phyloP scores from a whole-genome alignment of 2,888 invertebrate species.

The Hyposoter didymator region DNA sequence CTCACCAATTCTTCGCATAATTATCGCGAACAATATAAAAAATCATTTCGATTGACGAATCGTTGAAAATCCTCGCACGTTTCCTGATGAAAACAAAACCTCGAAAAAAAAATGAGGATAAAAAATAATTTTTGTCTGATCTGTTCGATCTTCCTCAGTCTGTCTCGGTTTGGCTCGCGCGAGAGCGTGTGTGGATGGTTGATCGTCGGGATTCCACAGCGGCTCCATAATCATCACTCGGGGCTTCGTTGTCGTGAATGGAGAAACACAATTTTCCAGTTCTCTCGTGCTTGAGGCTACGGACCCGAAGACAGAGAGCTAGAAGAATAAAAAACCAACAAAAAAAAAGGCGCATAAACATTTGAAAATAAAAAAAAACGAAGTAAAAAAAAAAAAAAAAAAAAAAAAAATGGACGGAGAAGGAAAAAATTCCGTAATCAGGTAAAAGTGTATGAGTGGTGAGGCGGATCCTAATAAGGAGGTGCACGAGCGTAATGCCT shows the following conservation, averaged over 20 bases:
- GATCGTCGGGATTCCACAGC: conserved; percentile 36
- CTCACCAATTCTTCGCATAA: neutral
- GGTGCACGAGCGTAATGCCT: conserved; percentile 62
- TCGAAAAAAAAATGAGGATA: too few species aligned
- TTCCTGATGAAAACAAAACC: too few species aligned
- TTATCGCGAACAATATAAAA: too few species aligned
- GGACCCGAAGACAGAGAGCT: conserved; percentile 16
- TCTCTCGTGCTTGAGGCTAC: conserved; percentile 32
- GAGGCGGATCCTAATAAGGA: conserved; percentile 65
- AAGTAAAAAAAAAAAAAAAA: conserved; percentile 19
- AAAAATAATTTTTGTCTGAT: neutral
- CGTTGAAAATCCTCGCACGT: too few species aligned
- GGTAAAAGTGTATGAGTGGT: conserved; percentile 60
- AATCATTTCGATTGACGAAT: too few species aligned
- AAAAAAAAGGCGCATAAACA: conserved; percentile 19
- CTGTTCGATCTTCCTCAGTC: neutral
- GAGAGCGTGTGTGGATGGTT: neutral
- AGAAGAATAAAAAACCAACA: conserved; percentile 14
- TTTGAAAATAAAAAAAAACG: neutral
- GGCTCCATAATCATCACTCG: conserved; percentile 36
- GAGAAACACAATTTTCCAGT: conserved; percentile 54
- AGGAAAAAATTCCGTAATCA: conserved; percentile 57
- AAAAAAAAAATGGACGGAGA: conserved; percentile 11
- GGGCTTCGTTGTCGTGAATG: conserved; percentile 36
- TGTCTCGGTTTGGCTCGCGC: neutral